Percentiles rank a stretch among this genome's conserved stretches.
phyloP scores from a whole-genome alignment of 2,797 vertebrate genomes.

The Hydrophis major region DNA sequence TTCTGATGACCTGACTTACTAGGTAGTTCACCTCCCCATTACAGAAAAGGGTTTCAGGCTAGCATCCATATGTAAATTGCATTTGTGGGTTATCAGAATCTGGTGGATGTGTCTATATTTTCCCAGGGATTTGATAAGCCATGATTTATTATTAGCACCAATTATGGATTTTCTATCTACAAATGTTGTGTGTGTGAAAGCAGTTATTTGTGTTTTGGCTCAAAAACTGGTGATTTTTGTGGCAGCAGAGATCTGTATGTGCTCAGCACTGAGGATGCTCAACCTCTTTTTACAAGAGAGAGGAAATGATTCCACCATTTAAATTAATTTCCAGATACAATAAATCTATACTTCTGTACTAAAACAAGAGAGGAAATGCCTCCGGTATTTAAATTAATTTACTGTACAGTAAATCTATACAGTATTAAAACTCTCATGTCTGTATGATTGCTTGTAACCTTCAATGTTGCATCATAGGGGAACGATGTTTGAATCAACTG shows the following conservation, averaged over 20 bases:
- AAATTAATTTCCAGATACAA: neutral
- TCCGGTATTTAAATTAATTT: no score
- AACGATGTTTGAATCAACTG: no score
- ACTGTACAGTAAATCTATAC: no score
- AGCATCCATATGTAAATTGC: neutral
- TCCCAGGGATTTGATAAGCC: neutral
- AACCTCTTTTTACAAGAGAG: neutral
- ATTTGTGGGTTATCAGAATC: neutral
- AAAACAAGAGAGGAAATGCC: no score
- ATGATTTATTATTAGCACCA: neutral
- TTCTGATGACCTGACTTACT: neutral
- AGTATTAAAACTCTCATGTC: no score
- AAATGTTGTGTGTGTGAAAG: neutral
- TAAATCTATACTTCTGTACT: neutral
- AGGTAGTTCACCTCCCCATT: no score
- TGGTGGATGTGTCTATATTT: neutral
- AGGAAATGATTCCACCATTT: neutral
- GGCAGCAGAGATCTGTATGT: no score
- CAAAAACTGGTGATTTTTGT: neutral
- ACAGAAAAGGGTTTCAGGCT: no score
- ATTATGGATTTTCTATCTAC: neutral
- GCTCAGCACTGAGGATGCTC: neutral
- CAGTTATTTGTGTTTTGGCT: rapidly evolving
- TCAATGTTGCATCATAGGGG: no score
- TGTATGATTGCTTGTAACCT: no score